phyloP scores from a whole-genome alignment of 2,888 invertebrate species.

The Osmoderma eremita region DNA sequence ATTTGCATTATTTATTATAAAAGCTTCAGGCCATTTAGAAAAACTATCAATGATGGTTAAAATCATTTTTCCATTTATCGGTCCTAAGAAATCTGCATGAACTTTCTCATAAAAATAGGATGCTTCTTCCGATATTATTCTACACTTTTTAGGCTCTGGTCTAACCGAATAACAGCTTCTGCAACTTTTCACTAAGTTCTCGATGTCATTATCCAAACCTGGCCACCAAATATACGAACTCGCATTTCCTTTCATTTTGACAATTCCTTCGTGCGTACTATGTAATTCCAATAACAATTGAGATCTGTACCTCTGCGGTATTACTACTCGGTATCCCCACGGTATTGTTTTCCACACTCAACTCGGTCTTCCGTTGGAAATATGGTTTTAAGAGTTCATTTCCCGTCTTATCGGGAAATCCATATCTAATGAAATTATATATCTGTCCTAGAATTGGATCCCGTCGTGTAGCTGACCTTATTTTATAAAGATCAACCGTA shows the following conservation, averaged over 20 bases:
- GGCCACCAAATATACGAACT: no score
- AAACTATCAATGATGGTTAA: conserved; percentile 21
- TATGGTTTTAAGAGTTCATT: no score
- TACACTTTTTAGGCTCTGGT: not conserved
- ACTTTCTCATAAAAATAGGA: not conserved
- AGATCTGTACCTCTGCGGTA: no score
- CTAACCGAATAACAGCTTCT: not conserved
- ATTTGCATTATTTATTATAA: conserved; percentile 6
- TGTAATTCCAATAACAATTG: no score
- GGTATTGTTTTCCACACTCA: no score
- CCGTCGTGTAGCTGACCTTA: no score
- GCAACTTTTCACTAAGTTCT: conserved; percentile 1
- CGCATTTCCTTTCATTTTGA: no score
- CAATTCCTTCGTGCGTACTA: no score
- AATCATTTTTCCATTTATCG: not conserved
- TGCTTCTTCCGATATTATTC: not conserved
- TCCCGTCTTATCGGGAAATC: not conserved
- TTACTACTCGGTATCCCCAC: no score
- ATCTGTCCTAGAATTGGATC: conserved; percentile 19
- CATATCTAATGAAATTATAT: conserved; percentile 4
- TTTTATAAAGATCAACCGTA: no score
- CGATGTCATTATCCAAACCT: no score
- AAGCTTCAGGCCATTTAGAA: conserved; percentile 20
- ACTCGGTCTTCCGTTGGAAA: no score
- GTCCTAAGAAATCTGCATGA: conserved; percentile 16